A percentile compares a stretch with the other conserved stretches of the same genome.
Evolutionary conservation across 2,888 invertebrate species (phyloP).

Genomic region (Schizaphis graminum): DNA sequence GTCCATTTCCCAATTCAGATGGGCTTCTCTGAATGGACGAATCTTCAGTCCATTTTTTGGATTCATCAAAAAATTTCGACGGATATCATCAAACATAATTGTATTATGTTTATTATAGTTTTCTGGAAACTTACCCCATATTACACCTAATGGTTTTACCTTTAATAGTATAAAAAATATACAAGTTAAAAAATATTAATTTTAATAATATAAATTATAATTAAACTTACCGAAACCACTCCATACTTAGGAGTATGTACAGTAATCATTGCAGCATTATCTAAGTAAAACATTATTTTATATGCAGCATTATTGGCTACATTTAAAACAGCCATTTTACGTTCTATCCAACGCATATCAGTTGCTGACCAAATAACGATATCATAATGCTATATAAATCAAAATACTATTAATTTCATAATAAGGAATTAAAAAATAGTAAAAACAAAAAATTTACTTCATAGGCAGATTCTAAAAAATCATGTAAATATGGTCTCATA

Average conservation of each 20-base stretch:
- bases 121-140: constrained; percentile 95
- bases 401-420: background rate
- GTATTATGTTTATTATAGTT: constrained; percentile 88
- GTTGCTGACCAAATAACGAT: constrained; percentile 99
- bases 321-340: constrained; percentile 94
- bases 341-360: constrained; percentile 98
- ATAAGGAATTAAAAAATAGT: background rate
- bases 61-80: constrained; percentile 97
- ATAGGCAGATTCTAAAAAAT: constrained; percentile 90
- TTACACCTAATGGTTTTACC: constrained; percentile 95
- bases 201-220: constrained; percentile 9
- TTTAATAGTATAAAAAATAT: constrained; percentile 71
- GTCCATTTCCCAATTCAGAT: constrained; percentile 87
- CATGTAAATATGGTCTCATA: constrained; percentile 95
- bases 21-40: constrained; percentile 91
- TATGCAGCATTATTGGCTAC: constrained; percentile 86
- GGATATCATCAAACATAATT: constrained; percentile 97
- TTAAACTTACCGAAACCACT: constrained; percentile 82
- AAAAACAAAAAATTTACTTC: constrained; percentile 71
- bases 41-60: constrained; percentile 93
- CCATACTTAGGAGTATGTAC: constrained; percentile 92
- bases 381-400: constrained; percentile 79
- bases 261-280: constrained; percentile 94
- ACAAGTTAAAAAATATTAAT: constrained; percentile 57
- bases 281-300: constrained; percentile 93